Base-by-base conservation (phyloP, 2,113 vertebrate genomes). In the Leptocoma aspasia region DNA sequence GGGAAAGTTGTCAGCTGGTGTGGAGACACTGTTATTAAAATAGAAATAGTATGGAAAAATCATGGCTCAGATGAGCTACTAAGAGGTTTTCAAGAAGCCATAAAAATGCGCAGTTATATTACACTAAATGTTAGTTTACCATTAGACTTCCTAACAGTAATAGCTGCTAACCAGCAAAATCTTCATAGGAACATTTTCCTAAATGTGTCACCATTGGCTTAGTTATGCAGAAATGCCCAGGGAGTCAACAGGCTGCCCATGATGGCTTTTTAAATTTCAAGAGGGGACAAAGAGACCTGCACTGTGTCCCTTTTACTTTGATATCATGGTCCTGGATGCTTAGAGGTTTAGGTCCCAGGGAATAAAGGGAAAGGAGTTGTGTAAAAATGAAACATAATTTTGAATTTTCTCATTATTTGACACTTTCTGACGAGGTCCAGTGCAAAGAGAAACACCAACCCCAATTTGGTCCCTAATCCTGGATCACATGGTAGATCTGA, bases 21-120 rank as follows among this genome's bases (percentile, higher is more conserved):
- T 86, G 28, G 35, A 86, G 56, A 73, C 0, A 1, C 16, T 81
- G 26, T 30, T 66, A 44, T 42, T 92, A 70, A 93, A 92, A 77
- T 31, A n/a, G 33, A 50, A 86, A 19, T 28, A 12, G 7, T 37
- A 27, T 6, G 72, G 87, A 76, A 78, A 77, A 82, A 63, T 44
- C 28, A 27, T 52, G 60, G 37, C 37, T 86, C 15, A 47, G n/a
- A 37, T 1, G 3, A 89, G 17, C 27, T 86, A 37, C 9, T 42
- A 63, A 66, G 60, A 50, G 28, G n/a, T 81, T 91, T 81, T 69
- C 41, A 78, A 86, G 61, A 39, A 84, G 77, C 81, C 81, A 89
- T 89, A 65, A 92, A 95, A 97, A 79, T 7, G 69, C 84, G 90
- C 54, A 71, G 70, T 87, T 94, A 65, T 3, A 17, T 60, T 80